phyloP scores from a whole-genome alignment of 2,797 vertebrate species.

The Rhinoraja longicauda region DNA sequence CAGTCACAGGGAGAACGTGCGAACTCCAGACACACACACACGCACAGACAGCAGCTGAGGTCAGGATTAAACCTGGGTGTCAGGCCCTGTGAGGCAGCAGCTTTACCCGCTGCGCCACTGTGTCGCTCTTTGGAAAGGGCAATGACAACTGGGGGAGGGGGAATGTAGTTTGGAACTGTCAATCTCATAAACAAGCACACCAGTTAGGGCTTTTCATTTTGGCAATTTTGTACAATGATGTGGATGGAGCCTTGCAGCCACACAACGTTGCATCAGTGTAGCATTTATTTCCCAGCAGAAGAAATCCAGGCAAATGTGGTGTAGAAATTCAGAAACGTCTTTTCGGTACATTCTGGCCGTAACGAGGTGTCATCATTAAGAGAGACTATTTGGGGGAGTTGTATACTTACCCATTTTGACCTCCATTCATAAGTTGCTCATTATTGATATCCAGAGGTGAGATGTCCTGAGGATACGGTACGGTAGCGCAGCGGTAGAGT shows the following conservation, averaged over 20 bases:
- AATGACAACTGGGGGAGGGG: neutral
- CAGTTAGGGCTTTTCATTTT: neutral
- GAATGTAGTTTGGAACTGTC: neutral
- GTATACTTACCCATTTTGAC: neutral
- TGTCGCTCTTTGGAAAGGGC: neutral
- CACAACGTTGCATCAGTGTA: neutral
- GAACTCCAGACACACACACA: too few species aligned
- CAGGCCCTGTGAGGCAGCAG: too few species aligned
- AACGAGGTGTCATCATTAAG: neutral
- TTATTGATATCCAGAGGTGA: neutral
- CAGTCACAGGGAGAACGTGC: too few species aligned
- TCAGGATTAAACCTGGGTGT: too few species aligned
- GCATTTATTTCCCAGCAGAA: neutral
- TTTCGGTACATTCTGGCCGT: neutral
- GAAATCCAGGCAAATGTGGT: neutral
- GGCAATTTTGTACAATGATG: neutral
- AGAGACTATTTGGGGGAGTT: neutral
- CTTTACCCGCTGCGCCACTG: too few species aligned
- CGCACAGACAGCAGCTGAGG: too few species aligned
- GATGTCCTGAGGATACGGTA: neutral
- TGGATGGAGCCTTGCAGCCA: neutral
- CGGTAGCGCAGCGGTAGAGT: too few species aligned
- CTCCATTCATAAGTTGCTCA: slow-evolving; percentile 10
- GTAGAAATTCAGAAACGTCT: too few species aligned
- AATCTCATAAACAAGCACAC: neutral